Percentiles rank a stretch among this genome's conserved stretches.
phyloP scores from a whole-genome alignment of 2,113 vertebrate species.

The Apteryx mantelli region DNA sequence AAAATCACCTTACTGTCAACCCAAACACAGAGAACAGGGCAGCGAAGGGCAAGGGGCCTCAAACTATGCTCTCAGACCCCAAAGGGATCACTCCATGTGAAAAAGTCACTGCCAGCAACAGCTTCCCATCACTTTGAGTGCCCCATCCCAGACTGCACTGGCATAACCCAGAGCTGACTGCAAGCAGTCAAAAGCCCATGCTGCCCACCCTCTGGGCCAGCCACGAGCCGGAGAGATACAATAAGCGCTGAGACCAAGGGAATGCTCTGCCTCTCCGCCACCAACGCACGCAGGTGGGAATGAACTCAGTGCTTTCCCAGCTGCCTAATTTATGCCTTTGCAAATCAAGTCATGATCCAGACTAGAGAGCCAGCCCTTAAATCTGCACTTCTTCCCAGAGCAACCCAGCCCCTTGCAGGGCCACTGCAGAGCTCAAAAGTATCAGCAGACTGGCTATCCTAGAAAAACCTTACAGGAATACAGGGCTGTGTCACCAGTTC shows the following conservation, averaged over 20 bases:
- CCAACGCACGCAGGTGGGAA: background rate
- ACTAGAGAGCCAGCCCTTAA: background rate
- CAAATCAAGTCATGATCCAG: background rate
- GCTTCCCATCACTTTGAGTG: background rate
- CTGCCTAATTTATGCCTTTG: background rate
- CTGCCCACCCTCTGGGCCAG: too few species aligned
- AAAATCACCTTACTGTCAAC: background rate
- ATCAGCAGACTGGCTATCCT: background rate
- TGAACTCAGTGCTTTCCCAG: background rate
- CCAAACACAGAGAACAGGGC: background rate
- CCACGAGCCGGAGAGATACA: background rate
- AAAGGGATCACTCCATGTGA: background rate
- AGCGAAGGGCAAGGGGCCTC: background rate
- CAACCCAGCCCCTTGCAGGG: background rate
- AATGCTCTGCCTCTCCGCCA: too few species aligned
- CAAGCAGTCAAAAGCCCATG: too few species aligned
- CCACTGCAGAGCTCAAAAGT: background rate
- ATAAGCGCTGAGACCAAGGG: too few species aligned
- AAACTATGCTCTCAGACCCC: background rate
- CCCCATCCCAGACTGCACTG: background rate
- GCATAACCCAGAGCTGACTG: too few species aligned
- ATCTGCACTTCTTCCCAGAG: fast-evolving
- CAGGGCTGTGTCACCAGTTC: too few species aligned
- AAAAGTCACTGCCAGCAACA: background rate
- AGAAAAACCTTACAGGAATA: too few species aligned